Evolutionary conservation across 2,888 invertebrate genomes (phyloP).

Genomic region (Clanis bilineata): DNA sequence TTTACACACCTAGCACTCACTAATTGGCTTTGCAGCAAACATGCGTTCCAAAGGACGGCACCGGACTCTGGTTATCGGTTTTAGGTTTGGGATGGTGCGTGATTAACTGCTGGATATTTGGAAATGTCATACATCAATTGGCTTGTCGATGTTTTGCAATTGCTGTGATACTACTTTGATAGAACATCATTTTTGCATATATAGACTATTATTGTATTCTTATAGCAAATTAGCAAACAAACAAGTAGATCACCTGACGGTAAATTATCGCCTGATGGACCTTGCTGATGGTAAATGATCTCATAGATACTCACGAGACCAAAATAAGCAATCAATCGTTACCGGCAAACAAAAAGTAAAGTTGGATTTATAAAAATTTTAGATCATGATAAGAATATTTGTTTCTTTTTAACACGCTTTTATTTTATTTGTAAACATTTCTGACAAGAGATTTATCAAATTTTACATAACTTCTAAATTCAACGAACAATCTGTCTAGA

Average conservation of each 20-base stretch:
- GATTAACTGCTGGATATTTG: background rate
- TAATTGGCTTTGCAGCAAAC: conserved; percentile 36
- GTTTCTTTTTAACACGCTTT: background rate
- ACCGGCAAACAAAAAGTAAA: no score
- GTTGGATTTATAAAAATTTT: no score
- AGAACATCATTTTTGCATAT: no score
- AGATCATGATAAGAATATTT: background rate
- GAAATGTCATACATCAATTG: background rate
- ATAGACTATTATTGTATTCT: no score
- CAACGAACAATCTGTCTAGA: conserved; percentile 3
- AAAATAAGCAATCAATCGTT: no score
- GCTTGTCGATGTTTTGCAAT: no score
- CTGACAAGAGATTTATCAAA: background rate
- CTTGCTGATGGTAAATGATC: no score
- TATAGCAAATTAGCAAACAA: no score
- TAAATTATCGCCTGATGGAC: no score
- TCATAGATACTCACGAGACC: no score
- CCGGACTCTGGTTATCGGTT: background rate
- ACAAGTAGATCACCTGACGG: no score
- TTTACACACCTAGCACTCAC: conserved; percentile 38
- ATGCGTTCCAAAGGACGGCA: conserved; percentile 19
- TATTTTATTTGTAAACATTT: background rate
- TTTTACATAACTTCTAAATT: background rate
- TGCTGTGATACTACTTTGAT: no score
- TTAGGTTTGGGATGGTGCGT: background rate